These are phyloP conservation scores for Drosophila quadrilineata DNA, from an alignment of 1,140 invertebrate species.

Conservation along the genomic window DNA sequence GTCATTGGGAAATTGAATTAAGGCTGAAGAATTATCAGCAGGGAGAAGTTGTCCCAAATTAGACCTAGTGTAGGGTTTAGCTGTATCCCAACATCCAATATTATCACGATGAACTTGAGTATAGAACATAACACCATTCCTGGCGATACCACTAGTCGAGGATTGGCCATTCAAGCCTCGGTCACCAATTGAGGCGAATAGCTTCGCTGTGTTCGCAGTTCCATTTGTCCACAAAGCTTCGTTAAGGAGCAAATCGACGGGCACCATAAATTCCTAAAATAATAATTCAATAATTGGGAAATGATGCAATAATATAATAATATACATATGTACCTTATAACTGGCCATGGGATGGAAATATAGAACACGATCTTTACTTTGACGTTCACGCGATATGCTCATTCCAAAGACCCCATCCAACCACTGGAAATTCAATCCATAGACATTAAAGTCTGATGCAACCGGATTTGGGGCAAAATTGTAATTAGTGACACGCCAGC, in stretches of 20 bases:
- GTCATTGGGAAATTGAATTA: slow-evolving; percentile 90
- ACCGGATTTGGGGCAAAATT: slow-evolving; percentile 90
- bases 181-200: slow-evolving; percentile 85
- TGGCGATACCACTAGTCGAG: slow-evolving; percentile 87
- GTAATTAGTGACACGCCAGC: slow-evolving; percentile 89
- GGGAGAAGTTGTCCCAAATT: slow-evolving; percentile 84
- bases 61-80: slow-evolving; percentile 85
- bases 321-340: slow-evolving; percentile 81
- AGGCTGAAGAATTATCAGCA: slow-evolving; percentile 81
- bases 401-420: slow-evolving; percentile 91
- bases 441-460: slow-evolving; percentile 86
- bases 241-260: slow-evolving; percentile 85
- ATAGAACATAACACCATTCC: slow-evolving; percentile 88
- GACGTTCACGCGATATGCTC: slow-evolving; percentile 84
- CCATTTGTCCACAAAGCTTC: slow-evolving; percentile 83
- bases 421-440: slow-evolving; percentile 90
- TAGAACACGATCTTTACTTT: slow-evolving; percentile 84
- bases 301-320: neutral
- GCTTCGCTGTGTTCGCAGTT: slow-evolving; percentile 80
- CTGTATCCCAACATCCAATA: slow-evolving; percentile 90
- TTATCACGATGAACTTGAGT: slow-evolving; percentile 88
- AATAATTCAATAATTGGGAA: neutral
- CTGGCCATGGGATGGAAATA: slow-evolving; percentile 92
- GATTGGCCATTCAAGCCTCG: slow-evolving; percentile 85
- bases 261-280: slow-evolving; percentile 86